Evolutionary conservation across 1,140 invertebrate species (phyloP).

Genomic region (Caenorhabditis latens): DNA sequence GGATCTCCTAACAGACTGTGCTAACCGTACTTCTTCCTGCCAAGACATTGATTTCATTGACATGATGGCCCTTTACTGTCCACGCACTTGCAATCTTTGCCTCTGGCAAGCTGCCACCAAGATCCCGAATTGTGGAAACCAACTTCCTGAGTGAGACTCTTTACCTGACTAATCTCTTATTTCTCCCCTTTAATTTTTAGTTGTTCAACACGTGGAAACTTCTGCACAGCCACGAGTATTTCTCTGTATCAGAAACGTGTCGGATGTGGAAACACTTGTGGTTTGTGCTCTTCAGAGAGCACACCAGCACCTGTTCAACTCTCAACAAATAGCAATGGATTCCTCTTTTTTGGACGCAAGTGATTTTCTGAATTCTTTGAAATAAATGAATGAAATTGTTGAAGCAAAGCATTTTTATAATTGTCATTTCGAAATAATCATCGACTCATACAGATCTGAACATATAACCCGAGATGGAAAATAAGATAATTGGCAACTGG

Average conservation of each 20-base stretch:
- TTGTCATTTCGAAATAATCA: slow-evolving; percentile 10
- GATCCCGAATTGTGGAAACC: slow-evolving; percentile 29
- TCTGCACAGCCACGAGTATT: slow-evolving; percentile 16
- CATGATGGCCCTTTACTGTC: slow-evolving; percentile 46
- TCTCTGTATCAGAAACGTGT: slow-evolving; percentile 37
- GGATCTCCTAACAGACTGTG: slow-evolving; percentile 26
- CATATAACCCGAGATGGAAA: not conserved
- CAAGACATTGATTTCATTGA: slow-evolving; percentile 50
- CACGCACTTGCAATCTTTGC: slow-evolving; percentile 21
- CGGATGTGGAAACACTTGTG: slow-evolving; percentile 24
- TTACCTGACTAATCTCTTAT: not conserved
- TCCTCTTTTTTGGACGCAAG: slow-evolving; percentile 48
- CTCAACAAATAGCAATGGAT: slow-evolving; percentile 44
- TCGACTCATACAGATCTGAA: slow-evolving; percentile 49
- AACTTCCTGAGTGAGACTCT: slow-evolving; percentile 18
- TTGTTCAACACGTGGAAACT: slow-evolving; percentile 46
- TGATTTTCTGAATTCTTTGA: not conserved
- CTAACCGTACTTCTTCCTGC: slow-evolving; percentile 19
- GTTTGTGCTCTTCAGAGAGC: slow-evolving; percentile 24
- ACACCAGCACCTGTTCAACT: not conserved
- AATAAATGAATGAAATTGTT: slow-evolving; percentile 24
- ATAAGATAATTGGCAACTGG: slow-evolving; percentile 37
- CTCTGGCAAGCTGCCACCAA: slow-evolving; percentile 8
- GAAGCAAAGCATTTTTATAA: slow-evolving; percentile 36
- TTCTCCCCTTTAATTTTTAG: not conserved